These are phyloP conservation scores for Lipophrys pholis DNA, from an alignment of 2,113 vertebrate genomes.

Conservation along the genomic window DNA sequence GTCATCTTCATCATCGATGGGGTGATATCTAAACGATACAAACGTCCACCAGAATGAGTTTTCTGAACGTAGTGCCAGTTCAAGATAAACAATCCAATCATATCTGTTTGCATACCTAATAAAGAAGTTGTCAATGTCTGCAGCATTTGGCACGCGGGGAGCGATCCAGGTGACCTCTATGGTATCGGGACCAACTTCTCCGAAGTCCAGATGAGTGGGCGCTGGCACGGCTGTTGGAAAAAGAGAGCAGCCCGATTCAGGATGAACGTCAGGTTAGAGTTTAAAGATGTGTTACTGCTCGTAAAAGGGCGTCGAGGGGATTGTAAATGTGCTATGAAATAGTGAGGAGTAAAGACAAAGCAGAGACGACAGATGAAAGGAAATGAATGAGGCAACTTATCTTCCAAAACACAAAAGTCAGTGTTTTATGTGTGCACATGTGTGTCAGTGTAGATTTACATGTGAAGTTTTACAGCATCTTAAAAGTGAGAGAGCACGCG, in stretches of 20 bases:
- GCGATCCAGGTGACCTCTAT: slow-evolving; percentile 90
- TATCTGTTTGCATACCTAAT: slow-evolving; percentile 81
- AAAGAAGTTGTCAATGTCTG: slow-evolving; percentile 85
- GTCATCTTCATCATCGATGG: slow-evolving; percentile 91
- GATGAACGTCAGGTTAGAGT: background rate
- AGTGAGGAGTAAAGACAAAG: background rate
- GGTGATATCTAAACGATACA: slow-evolving; percentile 84
- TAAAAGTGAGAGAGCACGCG: slow-evolving; percentile 56
- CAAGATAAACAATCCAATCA: background rate
- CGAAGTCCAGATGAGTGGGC: slow-evolving; percentile 90
- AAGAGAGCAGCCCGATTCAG: slow-evolving; percentile 20
- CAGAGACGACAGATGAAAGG: background rate
- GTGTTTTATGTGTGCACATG: background rate
- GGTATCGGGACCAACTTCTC: slow-evolving; percentile 86
- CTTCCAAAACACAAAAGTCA: background rate
- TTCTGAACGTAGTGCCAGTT: background rate
- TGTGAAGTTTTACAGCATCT: slow-evolving; percentile 50
- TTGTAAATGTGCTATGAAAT: background rate
- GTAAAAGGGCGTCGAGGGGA: background rate
- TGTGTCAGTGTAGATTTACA: slow-evolving; percentile 31
- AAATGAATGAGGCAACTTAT: background rate
- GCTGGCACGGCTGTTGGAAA: slow-evolving; percentile 88
- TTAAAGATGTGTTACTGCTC: background rate
- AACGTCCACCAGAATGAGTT: background rate
- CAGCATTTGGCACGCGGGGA: slow-evolving; percentile 84